Evolutionary conservation across 1,140 invertebrate species (phyloP), one percentile per base, ranked within the genome.

Genomic region (Dendrolimus punctatus): DNA sequence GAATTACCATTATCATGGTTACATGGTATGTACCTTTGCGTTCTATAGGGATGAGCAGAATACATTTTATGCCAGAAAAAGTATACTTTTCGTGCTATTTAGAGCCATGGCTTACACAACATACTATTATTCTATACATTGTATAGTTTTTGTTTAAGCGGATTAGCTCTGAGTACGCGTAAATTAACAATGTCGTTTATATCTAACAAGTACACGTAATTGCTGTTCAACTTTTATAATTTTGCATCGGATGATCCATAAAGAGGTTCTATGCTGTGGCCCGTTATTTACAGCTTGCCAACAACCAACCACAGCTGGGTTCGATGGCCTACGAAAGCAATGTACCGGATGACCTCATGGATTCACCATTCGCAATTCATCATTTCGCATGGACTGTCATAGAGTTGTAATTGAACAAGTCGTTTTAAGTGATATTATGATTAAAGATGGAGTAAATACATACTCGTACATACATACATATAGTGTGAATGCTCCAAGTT

Each of bases 331-430:
- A 67, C 70, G 60, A 74, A 76, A 80, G 79, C 68, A 73, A 62
- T 66, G 66, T 23, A 23, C 62, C 67, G 63, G 54, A 55, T 73
- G 72, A 79, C 69, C 71, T 76, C 73, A 73, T 76, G 73, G 69
- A 78, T 85, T 82, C 64, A 69, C 70, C 58, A 74, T 74, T 80
- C 75, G 76, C 81, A 64, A 81, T 85, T 80, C 69, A 82, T 85
- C 73, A 76, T 82, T 71, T 74, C 52, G 53, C 71, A 75, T 67
- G 67, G 54, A 48, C 43, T 55, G 58, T 51, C 54, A 46, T 39
- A 36, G 50, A 36, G 47, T 47, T 5, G 49, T 56, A 55, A 65
- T 60, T 55, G 45, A 49, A 8, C 49, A 45, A 46, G 46, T 51
- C 38, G 41, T 59, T 23, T 37, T 54, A 41, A 42, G n/a, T 48